Evolutionary conservation across 2,797 vertebrate species (phyloP).

Genomic region (Hypotaenidia okinawae): DNA sequence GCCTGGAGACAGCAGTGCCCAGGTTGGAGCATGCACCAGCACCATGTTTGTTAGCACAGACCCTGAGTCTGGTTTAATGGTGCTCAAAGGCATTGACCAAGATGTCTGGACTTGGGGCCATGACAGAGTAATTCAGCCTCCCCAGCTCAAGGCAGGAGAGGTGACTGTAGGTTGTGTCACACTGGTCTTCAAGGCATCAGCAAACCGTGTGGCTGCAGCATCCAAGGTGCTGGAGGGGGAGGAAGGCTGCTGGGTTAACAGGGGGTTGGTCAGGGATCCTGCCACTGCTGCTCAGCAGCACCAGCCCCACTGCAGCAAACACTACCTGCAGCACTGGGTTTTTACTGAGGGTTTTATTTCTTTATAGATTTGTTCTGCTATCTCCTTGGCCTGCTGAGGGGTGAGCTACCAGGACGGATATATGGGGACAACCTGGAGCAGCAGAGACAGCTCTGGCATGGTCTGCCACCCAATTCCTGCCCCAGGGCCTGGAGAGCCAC

Average conservation of each 20-base stretch:
- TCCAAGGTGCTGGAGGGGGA: background rate
- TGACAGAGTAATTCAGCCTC: background rate
- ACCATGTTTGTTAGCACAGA: background rate
- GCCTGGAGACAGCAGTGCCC: background rate
- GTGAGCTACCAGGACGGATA: background rate
- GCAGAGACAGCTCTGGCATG: rapidly evolving
- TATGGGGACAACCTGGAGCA: background rate
- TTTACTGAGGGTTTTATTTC: background rate
- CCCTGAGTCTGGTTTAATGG: background rate
- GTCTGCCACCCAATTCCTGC: rapidly evolving
- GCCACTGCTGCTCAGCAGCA: background rate
- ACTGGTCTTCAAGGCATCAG: background rate
- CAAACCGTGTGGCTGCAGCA: background rate
- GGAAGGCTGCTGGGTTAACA: too few species aligned
- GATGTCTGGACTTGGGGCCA: background rate
- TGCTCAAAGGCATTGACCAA: background rate
- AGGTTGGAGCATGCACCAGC: background rate
- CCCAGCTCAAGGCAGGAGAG: background rate
- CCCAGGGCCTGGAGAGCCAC: background rate
- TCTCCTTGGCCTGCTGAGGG: background rate
- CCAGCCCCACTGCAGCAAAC: background rate
- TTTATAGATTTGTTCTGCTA: background rate
- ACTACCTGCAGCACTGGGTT: background rate
- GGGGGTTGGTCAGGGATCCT: background rate
- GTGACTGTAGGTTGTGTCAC: background rate